Evolutionary conservation across 1,140 invertebrate species (phyloP).

Genomic region (Pinna nobilis): DNA sequence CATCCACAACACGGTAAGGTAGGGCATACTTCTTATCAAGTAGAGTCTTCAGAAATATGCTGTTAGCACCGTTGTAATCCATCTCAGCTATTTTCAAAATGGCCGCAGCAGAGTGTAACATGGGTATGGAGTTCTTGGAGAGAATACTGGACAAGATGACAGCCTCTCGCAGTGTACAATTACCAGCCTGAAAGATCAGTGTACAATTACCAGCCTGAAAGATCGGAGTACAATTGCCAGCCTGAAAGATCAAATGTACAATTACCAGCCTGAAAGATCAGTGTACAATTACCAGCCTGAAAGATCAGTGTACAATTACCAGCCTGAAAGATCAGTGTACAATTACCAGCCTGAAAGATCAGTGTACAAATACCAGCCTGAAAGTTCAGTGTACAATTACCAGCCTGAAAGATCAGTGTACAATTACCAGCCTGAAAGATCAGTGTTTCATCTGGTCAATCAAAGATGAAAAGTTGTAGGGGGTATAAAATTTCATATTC

Average conservation of each 20-base stretch:
- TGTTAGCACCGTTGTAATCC: constrained; percentile 98
- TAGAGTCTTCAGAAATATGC: constrained; percentile 94
- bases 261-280: constrained; percentile 77
- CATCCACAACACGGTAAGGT: constrained; percentile 96
- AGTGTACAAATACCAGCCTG: too few species aligned
- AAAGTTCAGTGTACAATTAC: too few species aligned
- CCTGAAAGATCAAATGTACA: constrained; percentile 74
- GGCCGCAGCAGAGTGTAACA: constrained; percentile 96
- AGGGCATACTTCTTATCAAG: constrained; percentile 99
- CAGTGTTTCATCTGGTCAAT: too few species aligned
- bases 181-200: constrained; percentile 87
- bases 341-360: too few species aligned
- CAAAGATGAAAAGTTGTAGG: too few species aligned
- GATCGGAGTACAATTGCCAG: constrained; percentile 93
- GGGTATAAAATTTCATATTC: too few species aligned
- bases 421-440: too few species aligned
- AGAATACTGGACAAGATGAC: constrained; percentile 95
- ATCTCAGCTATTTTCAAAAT: constrained; percentile 93
- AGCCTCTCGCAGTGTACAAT: constrained; percentile 95
- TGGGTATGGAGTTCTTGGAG: constrained; percentile 93
- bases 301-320: neutral
- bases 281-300: neutral
- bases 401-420: too few species aligned
- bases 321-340: neutral
- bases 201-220: constrained; percentile 91